Conservation (phyloP, 2,113 vertebrate species). For the Myrmecophaga tridactyla region DNA sequence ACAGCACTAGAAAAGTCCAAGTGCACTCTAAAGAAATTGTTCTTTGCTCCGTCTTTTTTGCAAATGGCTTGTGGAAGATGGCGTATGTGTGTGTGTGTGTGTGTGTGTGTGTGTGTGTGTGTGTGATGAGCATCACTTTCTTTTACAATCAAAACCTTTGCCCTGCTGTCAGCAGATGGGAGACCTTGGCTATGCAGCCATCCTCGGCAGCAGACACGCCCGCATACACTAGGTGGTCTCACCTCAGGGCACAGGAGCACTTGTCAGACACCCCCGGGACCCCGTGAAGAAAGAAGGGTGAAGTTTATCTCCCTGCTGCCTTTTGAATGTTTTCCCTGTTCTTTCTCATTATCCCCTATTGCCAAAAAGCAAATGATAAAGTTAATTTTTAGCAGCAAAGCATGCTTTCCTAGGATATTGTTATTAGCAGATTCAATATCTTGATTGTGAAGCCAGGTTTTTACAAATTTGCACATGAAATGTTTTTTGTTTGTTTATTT, state of each 20-base stretch:
- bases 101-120: too few species aligned
- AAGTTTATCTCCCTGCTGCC: slow-evolving; percentile 32
- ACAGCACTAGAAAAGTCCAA: not conserved
- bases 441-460: slow-evolving; percentile 13
- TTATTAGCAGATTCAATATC: slow-evolving; percentile 46
- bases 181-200: not conserved
- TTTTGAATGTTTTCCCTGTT: slow-evolving; percentile 56
- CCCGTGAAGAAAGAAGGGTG: not conserved
- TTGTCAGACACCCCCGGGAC: slow-evolving; percentile 55
- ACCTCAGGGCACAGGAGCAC: not conserved
- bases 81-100: too few species aligned
- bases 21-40: slow-evolving; percentile 10
- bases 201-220: not conserved
- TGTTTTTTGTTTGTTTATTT: too few species aligned
- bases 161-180: not conserved
- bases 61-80: too few species aligned
- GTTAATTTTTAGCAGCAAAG: slow-evolving; percentile 73
- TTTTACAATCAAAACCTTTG: slow-evolving; percentile 45
- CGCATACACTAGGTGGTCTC: not conserved
- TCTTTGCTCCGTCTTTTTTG: not conserved
- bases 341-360: slow-evolving; percentile 52
- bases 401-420: not conserved
- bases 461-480: not conserved
- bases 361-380: slow-evolving; percentile 49
- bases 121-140: not conserved